A percentile compares a stretch with the other conserved stretches of the same genome.
Conservation (phyloP, 1,140 invertebrate genomes). For the Belonocnema kinseyi region DNA sequence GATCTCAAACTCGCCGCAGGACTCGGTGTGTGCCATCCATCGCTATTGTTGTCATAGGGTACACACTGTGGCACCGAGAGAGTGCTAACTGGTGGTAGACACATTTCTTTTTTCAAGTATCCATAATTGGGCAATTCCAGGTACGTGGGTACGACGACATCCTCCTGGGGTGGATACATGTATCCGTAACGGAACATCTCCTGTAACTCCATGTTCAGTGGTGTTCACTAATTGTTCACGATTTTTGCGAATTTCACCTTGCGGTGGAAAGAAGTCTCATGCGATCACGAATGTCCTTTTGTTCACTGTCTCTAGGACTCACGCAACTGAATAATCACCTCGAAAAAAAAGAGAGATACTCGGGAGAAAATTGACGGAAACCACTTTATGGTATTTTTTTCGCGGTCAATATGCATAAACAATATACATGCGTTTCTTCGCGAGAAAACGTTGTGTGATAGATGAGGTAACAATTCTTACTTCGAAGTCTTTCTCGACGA, state of each 20-base stretch:
- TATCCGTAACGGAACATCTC: slow-evolving; percentile 74
- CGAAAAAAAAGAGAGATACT: background rate
- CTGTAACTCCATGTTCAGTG: slow-evolving; percentile 65
- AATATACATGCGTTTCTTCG: background rate
- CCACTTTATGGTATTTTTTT: background rate
- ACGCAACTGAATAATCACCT: slow-evolving; percentile 7
- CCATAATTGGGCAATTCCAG: slow-evolving; percentile 65
- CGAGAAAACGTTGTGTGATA: background rate
- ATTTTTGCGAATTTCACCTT: too few species aligned
- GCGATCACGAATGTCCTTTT: slow-evolving; percentile 4
- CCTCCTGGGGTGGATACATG: slow-evolving; percentile 68
- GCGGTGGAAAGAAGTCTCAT: too few species aligned
- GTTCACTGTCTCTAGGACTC: slow-evolving; percentile 32
- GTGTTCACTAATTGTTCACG: too few species aligned
- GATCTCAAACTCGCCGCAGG: slow-evolving; percentile 77
- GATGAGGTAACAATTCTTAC: slow-evolving; percentile 47
- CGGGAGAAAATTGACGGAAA: slow-evolving; percentile 1
- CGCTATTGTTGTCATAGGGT: slow-evolving; percentile 71
- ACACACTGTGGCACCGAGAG: slow-evolving; percentile 61
- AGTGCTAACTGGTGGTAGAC: slow-evolving; percentile 66
- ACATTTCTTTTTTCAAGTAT: slow-evolving; percentile 57
- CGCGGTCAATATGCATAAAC: background rate
- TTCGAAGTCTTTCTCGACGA: slow-evolving; percentile 44
- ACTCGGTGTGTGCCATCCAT: slow-evolving; percentile 79
- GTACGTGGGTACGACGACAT: slow-evolving; percentile 57